These are phyloP conservation scores for Rhizoglyphus robini DNA, from an alignment of 1,140 invertebrate species.

Conservation along the genomic window DNA sequence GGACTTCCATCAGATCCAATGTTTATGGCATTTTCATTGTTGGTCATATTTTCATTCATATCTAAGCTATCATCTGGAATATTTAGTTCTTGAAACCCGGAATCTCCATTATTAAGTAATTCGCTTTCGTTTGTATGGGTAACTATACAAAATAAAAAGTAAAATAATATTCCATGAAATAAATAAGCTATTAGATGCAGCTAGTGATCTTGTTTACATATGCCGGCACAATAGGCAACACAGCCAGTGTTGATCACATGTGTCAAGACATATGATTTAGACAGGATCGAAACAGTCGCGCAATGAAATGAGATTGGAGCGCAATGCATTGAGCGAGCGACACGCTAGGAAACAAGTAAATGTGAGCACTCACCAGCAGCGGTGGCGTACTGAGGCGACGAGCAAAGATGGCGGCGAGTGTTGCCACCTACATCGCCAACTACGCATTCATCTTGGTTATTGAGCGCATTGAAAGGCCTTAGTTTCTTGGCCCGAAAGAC, in stretches of 20 bases:
- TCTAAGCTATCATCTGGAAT: slow-evolving; percentile 16
- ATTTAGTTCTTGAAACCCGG: slow-evolving; percentile 29
- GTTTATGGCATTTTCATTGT: slow-evolving; percentile 9
- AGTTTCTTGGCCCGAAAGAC: slow-evolving; percentile 4
- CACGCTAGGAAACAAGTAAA: too few relatives aligned
- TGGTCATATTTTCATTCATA: neutral
- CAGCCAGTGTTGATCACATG: neutral
- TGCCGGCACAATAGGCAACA: neutral
- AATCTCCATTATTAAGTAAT: slow-evolving; percentile 25
- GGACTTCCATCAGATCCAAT: slow-evolving; percentile 14
- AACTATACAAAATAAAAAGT: neutral
- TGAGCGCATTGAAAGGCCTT: neutral
- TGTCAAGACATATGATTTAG: neutral
- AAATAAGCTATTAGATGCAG: too few relatives aligned
- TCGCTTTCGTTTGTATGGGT: slow-evolving; percentile 20
- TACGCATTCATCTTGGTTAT: neutral
- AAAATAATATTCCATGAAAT: neutral
- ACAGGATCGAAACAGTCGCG: neutral
- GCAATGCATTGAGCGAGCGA: neutral
- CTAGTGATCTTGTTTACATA: neutral
- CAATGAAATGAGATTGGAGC: neutral
- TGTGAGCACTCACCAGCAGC: neutral
- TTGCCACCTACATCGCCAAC: neutral
- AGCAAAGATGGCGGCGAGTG: slow-evolving; percentile 3
- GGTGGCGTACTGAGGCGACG: neutral